Conservation (phyloP, 2,113 vertebrate species). For the Danio rerio region DNA sequence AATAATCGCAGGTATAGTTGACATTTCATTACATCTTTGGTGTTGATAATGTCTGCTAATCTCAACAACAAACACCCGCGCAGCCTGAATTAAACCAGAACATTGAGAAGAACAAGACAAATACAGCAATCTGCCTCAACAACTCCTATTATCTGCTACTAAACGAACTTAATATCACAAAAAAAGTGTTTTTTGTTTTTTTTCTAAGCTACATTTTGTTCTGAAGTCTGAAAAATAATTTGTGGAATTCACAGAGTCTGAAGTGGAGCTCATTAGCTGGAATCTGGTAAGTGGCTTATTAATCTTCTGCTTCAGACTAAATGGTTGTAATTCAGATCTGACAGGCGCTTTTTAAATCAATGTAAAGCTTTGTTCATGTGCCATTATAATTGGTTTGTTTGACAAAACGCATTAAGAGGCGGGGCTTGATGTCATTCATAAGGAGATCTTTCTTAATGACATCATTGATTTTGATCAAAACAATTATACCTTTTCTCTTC, state of each 20-base stretch:
- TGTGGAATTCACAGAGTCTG: background rate
- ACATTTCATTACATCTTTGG: background rate
- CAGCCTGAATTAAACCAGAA: background rate
- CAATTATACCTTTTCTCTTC: too few species aligned
- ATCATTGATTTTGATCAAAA: background rate
- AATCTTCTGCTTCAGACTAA: slow-evolving; percentile 9
- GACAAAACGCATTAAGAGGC: background rate
- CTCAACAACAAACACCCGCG: slow-evolving; percentile 10
- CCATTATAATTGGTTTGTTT: background rate
- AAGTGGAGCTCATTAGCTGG: slow-evolving; percentile 32
- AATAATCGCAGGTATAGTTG: background rate
- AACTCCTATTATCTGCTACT: background rate
- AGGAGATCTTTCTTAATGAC: background rate
- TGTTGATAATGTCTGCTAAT: background rate
- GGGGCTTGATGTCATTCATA: background rate
- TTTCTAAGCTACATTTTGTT: too few species aligned
- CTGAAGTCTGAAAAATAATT: background rate
- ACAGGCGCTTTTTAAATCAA: background rate
- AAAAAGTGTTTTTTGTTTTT: background rate
- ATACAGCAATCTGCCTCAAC: background rate
- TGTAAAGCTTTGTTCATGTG: background rate
- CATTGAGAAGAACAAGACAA: background rate
- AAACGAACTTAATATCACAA: background rate
- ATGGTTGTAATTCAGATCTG: slow-evolving; percentile 26
- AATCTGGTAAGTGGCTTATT: slow-evolving; percentile 21